Percentiles rank a stretch among this genome's conserved stretches.
Conservation (phyloP, 2,888 invertebrate genomes). For the Belgica antarctica region DNA sequence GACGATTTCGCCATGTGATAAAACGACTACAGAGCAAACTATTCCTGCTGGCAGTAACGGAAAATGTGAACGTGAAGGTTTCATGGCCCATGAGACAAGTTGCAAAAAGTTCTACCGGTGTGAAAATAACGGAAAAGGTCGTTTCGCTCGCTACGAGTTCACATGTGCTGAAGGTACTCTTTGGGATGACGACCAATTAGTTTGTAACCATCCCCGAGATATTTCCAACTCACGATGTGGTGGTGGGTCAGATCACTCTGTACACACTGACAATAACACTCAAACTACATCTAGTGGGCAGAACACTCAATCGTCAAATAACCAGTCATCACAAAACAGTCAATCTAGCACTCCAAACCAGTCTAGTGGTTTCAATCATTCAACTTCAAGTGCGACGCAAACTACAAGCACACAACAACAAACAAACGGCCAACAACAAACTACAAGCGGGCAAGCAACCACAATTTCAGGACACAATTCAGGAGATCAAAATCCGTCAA, state of each 20-base stretch:
- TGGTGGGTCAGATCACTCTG: slow-evolving; percentile 15
- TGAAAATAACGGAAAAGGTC: slow-evolving; percentile 62
- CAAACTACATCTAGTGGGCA: background rate
- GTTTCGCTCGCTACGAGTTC: slow-evolving; percentile 62
- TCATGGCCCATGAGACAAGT: slow-evolving; percentile 54
- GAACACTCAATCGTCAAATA: background rate
- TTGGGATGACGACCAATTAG: slow-evolving; percentile 58
- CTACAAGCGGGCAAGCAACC: background rate
- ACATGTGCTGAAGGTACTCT: slow-evolving; percentile 65
- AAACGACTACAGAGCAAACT: slow-evolving; percentile 35
- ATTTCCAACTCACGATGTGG: slow-evolving; percentile 29
- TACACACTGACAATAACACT: background rate
- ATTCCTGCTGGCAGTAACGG: slow-evolving; percentile 47
- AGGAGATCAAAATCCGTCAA: background rate
- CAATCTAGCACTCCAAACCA: background rate
- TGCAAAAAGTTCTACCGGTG: slow-evolving; percentile 70
- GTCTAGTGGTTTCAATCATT: too few species aligned
- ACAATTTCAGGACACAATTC: background rate
- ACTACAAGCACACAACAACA: background rate
- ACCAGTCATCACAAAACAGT: background rate
- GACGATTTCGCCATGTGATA: slow-evolving; percentile 46
- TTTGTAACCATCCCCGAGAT: slow-evolving; percentile 52
- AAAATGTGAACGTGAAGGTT: slow-evolving; percentile 55
- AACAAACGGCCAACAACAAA: background rate
- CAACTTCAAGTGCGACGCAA: too few species aligned